Evolutionary conservation across 2,888 invertebrate species (phyloP).

Genomic region (Spisula subtruncata): DNA sequence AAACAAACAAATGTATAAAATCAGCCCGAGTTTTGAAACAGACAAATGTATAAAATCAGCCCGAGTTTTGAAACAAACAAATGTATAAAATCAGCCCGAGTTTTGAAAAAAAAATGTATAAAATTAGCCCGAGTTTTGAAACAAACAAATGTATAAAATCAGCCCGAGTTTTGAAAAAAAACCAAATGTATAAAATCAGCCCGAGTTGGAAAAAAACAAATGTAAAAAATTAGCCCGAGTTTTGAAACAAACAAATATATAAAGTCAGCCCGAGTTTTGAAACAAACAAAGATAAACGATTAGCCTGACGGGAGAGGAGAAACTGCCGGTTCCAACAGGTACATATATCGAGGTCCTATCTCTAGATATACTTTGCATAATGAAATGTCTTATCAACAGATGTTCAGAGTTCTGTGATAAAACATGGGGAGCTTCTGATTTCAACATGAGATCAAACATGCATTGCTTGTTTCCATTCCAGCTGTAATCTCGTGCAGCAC

Average conservation of each 20-base stretch:
- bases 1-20: not conserved
- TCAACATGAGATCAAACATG: not conserved
- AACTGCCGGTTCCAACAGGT: not conserved
- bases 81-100: not conserved
- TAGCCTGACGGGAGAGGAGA: not conserved
- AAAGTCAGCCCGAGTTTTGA: no score
- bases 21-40: not conserved
- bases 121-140: not conserved
- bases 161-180: no score
- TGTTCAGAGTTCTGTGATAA: constrained; percentile 14
- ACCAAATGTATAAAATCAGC: no score
- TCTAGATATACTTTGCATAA: not conserved
- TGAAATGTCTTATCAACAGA: constrained; percentile 6
- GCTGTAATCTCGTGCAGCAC: not conserved
- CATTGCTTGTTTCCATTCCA: not conserved
- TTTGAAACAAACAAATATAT: no score
- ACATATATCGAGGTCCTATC: not conserved
- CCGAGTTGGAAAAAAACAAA: not conserved
- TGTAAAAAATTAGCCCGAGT: not conserved
- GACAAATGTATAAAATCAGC: not conserved
- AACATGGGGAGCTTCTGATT: not conserved
- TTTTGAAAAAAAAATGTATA: not conserved
- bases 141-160: not conserved
- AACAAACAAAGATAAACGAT: not conserved
- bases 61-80: not conserved